Evolutionary conservation across 2,888 invertebrate species (phyloP), one percentile per base, ranked within the genome.

Genomic region (Plusia festucae): DNA sequence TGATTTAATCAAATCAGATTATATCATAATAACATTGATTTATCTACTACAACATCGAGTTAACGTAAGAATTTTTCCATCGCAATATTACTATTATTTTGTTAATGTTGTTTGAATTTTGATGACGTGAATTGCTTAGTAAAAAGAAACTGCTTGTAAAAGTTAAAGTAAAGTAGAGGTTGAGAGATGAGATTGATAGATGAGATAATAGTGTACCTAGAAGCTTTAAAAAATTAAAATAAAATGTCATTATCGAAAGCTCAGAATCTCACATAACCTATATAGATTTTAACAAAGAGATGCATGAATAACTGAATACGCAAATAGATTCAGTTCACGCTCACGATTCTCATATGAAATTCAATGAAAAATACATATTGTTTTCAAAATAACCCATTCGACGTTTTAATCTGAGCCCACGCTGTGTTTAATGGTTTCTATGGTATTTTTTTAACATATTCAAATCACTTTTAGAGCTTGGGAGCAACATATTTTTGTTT

Each of bases 261-360:
- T 20, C 27, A 52, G 62, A 59, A 49, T 30, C 52, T 34, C 46
- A 22, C 52, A 40, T 53, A 16, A 54, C 63, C 24, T 5, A 24
- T 61, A 60, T 61, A 63, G 64, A 53, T 30, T 65, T 69, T 55
- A 73, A 73, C 68, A 73, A 67, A 77, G 65, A 66, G 65, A 52
- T 66, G 65, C 58, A 68, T 73, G 68, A 68, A 70, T 75, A 75
- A 68, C 60, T 58, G 70, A 73, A 73, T 70, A 73, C 67, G 18
- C 60, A 70, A 70, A 73, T 67, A 53, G 65, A 68, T 79, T 67
- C 59, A 66, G 58, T 71, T 60, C 64, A 64, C 67, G 73, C 62
- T 52, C 54, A 34, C 52, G 51, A 64, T 13, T 40, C 52, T 55
- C 15, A 57, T 71, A 65, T 68, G 54, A 65, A 67, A 70, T 70